Evolutionary conservation across 1,140 invertebrate genomes (phyloP), one percentile per base, ranked within the genome.

Genomic region (Drosophila novamexicana): DNA sequence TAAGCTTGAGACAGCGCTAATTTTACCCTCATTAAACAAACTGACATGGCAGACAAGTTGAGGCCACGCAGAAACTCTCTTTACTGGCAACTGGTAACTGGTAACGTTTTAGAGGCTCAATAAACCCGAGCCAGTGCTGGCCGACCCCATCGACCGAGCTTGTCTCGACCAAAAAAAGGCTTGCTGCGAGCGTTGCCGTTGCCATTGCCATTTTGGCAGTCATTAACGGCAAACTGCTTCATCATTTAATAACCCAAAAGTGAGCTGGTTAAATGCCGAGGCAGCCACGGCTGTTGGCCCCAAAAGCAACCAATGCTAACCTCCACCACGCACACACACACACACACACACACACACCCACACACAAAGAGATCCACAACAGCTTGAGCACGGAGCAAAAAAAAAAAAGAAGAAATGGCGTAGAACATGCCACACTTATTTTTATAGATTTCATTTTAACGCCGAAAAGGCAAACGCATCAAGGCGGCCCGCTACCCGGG

Each of bases 391-490:
- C 14, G 22, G 22, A 54, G 44, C 39, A 50, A 18, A 75, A 49
- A 16, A 61, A 42, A 44, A 36, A 59, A 47, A 54, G 45, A 59
- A 66, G 67, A 59, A 88, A 76, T 88, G 80, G 79, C 84, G 76
- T 70, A 80, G 83, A 89, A 89, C 84, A 89, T 89, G 84, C 84
- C 84, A 89, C 84, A 89, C 84, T 89, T 89, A 89, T 89, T 89
- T 89, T 89, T 89, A 89, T 89, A 89, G 84, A 89, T 89, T 89
- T 89, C 84, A 89, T 89, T 89, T 89, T 89, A 89, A 89, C 84
- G 88, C 81, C 84, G 84, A 89, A 89, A 89, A 89, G 84, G 84
- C 84, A 90, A 86, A 89, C 84, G 84, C 84, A 89, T 89, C 84
- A 73, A 75, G 83, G 72, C 81, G 79, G 65, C 66, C 68, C 68